phyloP scores from a whole-genome alignment of 1,140 invertebrate species.

The Drosophila watanabei region DNA sequence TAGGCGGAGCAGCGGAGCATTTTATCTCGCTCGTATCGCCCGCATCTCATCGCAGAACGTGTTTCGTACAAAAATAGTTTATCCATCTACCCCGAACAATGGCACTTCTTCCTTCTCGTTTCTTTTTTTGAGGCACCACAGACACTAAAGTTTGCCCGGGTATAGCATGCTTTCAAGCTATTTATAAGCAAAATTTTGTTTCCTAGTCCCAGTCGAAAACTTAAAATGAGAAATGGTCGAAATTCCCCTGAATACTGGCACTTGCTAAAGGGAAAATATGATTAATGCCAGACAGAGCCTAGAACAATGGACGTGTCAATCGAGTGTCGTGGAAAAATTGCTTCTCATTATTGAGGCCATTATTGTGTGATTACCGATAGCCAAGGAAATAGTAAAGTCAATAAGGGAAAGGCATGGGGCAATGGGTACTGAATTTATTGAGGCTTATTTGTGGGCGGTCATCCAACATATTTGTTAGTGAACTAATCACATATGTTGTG shows the following conservation, averaged over 20 bases:
- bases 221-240: conserved; percentile 48
- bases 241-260: conserved; percentile 11
- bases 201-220: conserved; percentile 27
- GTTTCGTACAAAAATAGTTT: conserved; percentile 57
- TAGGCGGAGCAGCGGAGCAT: conserved; percentile 59
- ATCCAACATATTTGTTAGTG: conserved; percentile 18
- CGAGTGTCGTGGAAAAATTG: conserved; percentile 53
- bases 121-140: conserved; percentile 7
- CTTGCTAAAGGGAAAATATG: conserved; percentile 40
- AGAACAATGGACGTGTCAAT: conserved; percentile 61
- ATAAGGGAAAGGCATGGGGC: conserved; percentile 8
- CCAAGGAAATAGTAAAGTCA: conserved; percentile 34
- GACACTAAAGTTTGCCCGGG: conserved; percentile 14
- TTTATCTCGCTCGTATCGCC: conserved; percentile 50
- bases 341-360: conserved; percentile 53
- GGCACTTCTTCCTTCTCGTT: not conserved
- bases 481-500: conserved; percentile 20
- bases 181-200: conserved; percentile 36
- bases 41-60: conserved; percentile 56
- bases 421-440: conserved; percentile 55
- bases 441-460: conserved; percentile 29
- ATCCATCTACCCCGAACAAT: conserved; percentile 25
- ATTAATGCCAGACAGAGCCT: conserved; percentile 43
- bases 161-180: conserved; percentile 40
- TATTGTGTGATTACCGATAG: conserved; percentile 38